These are phyloP conservation scores for Euura saliciscinereae DNA, from an alignment of 1,140 invertebrate genomes.

Conservation along the genomic window DNA sequence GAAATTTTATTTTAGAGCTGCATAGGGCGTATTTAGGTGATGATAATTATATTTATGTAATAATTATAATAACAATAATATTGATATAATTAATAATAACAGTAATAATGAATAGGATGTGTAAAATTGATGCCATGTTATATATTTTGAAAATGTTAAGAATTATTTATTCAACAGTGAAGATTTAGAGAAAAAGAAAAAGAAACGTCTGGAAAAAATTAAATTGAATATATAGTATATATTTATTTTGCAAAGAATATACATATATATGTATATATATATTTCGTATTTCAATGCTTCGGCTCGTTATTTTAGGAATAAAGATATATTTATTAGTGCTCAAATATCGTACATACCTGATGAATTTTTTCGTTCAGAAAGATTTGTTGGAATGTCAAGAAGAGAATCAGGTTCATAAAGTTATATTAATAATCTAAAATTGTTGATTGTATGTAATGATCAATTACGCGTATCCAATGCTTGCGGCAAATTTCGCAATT, in stretches of 20 bases:
- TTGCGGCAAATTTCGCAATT: not conserved
- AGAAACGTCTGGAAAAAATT: not conserved
- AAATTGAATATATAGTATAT: conserved; percentile 17
- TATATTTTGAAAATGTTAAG: conserved; percentile 4
- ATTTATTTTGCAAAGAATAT: not conserved
- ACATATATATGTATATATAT: not conserved
- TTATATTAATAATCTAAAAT: not conserved
- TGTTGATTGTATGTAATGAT: too few relatives aligned
- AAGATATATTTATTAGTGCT: not conserved
- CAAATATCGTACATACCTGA: not conserved
- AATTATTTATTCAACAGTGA: conserved; percentile 13
- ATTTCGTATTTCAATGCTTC: not conserved
- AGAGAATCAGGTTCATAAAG: not conserved
- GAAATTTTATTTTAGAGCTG: conserved; percentile 24
- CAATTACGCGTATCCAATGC: too few relatives aligned
- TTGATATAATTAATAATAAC: not conserved
- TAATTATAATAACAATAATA: conserved; percentile 14
- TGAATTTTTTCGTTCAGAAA: too few relatives aligned
- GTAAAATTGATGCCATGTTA: conserved; percentile 13
- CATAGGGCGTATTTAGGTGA: conserved; percentile 24
- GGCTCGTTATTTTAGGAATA: too few relatives aligned
- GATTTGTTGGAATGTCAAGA: too few relatives aligned
- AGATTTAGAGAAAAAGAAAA: conserved; percentile 17
- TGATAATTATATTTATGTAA: conserved; percentile 28
- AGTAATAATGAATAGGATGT: not conserved